Evolutionary conservation across 2,113 vertebrate species (phyloP), one percentile per base, ranked within the genome.

Genomic region (Lophotis ruficrista): DNA sequence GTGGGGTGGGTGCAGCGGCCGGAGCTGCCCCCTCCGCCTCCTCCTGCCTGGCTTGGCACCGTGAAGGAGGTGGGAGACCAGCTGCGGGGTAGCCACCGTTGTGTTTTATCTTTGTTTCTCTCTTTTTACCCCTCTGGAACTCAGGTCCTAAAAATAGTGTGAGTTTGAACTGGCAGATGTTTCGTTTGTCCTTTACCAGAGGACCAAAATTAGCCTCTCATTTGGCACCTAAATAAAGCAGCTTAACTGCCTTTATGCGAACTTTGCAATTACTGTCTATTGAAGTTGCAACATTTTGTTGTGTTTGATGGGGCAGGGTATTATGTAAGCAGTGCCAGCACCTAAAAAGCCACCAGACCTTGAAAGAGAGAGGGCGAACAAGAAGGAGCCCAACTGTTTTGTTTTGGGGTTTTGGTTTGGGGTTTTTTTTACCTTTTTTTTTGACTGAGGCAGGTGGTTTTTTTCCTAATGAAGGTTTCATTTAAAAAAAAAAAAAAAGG

Each of bases 181-280:
- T 97, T 82, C 94, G 53, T 97, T 97, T 98, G 97, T 97, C 97
- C 97, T 98, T 97, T 97, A 91, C 4, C 41, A 94, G 96, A 97
- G 92, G 97, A 73, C 97, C 96, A 93, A 96, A 98, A 98, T 98
- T 97, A 98, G 98, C 92, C 95, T 97, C 97, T 97, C 97, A 96
- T 95, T 97, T 96, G 96, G 98, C 97, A 95, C 98, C 97, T 98
- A 98, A 98, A 98, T 97, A 97, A 98, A 98, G 97, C 97, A 96
- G 78, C 90, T 91, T 83, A 48, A 93, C 96, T 94, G 96, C 95
- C 94, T 97, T 95, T 89, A 81, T 95, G 89, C 48, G 27, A 96
- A 92, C 97, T 97, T 98, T 93, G 90, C 96, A 95, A 90, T 96
- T 94, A 97, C 93, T 88, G 90, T 71, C 81, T 95, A 94, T 93